A percentile compares a stretch with the other conserved stretches of the same genome.
phyloP scores from a whole-genome alignment of 1,140 invertebrate species.

The Nylanderia fulva region DNA sequence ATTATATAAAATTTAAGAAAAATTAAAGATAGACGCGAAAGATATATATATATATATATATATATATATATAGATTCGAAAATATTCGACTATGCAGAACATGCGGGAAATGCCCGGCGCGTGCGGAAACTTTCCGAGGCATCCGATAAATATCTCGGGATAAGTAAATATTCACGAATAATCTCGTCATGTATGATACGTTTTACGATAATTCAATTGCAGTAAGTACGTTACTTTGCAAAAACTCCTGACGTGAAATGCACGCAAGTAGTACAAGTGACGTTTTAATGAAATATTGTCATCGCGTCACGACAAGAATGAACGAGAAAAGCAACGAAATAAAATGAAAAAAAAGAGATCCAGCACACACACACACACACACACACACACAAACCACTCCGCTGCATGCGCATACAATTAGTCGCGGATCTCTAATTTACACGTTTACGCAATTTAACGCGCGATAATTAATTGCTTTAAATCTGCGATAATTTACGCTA shows the following conservation, averaged over 20 bases:
- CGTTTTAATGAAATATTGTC: conserved; percentile 13
- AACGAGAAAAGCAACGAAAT: conserved; percentile 13
- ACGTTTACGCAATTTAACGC: conserved; percentile 51
- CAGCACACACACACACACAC: not conserved
- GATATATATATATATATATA: no score
- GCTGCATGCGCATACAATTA: conserved; percentile 41
- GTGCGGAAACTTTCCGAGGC: conserved; percentile 33
- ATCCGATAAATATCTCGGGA: conserved; percentile 39
- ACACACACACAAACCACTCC: conserved; percentile 47
- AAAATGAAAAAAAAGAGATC: conserved; percentile 23
- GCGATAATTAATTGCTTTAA: conserved; percentile 62
- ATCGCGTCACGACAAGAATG: conserved; percentile 1
- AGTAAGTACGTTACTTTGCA: not conserved
- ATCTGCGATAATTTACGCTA: conserved; percentile 47
- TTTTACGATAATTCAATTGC: conserved; percentile 1
- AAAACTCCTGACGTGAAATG: not conserved
- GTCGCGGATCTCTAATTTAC: conserved; percentile 58
- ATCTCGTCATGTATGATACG: conserved; percentile 29
- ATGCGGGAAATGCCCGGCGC: conserved; percentile 30
- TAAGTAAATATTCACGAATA: conserved; percentile 30
- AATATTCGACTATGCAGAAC: not conserved
- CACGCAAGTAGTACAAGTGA: not conserved
- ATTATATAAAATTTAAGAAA: not conserved
- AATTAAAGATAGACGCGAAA: not conserved
- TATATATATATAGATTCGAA: not conserved